Conservation (phyloP, 2,113 vertebrate species). For the Labeo catla region DNA sequence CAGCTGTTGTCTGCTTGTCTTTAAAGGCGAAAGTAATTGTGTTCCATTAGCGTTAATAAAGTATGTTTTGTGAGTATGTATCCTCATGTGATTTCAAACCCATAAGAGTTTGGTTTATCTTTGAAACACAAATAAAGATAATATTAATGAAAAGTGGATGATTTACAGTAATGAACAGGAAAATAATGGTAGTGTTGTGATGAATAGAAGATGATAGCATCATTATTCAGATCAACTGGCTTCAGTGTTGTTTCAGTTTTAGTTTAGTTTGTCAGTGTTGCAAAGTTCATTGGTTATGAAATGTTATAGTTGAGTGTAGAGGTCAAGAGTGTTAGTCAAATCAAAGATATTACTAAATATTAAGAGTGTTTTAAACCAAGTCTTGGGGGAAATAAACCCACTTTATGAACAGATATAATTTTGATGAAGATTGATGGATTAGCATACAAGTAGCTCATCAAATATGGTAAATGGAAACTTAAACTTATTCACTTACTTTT, state of each 20-base stretch:
- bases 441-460: not conserved
- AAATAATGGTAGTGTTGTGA: too few relatives aligned
- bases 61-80: not conserved
- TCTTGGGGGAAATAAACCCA: not conserved
- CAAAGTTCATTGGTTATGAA: too few relatives aligned
- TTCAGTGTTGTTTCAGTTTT: too few relatives aligned
- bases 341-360: too few relatives aligned
- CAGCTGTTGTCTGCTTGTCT: not conserved
- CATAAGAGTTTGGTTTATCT: not conserved
- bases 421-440: not conserved
- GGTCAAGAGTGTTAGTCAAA: too few relatives aligned
- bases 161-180: too few relatives aligned
- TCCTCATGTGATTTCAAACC: not conserved
- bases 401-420: not conserved
- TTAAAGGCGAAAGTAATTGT: not conserved
- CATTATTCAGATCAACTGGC: too few relatives aligned
- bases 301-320: too few relatives aligned
- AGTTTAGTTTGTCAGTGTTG: too few relatives aligned
- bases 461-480: not conserved
- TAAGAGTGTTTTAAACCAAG: not conserved
- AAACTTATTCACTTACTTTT: not conserved
- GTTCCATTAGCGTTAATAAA: not conserved
- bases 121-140: not conserved
- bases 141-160: too few relatives aligned
- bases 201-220: too few relatives aligned